Evolutionary conservation across 2,797 vertebrate genomes (phyloP).

Genomic region (Macroramphosus scolopax): DNA sequence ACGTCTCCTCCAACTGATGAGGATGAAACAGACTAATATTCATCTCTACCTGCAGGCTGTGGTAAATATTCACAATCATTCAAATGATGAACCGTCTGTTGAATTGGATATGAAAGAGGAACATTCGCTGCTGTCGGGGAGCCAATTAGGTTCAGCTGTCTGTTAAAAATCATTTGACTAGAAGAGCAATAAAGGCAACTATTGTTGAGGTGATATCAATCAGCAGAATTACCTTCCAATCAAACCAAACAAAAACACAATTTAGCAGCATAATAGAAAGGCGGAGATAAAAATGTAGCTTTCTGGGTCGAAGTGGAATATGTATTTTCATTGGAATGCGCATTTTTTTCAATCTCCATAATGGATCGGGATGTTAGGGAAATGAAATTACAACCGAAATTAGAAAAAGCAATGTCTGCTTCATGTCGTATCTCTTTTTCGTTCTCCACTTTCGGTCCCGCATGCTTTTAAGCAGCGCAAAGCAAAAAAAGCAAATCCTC

Average conservation of each 20-base stretch:
- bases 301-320: constrained; percentile 32
- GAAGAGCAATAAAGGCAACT: constrained; percentile 15
- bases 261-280: constrained; percentile 33
- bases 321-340: constrained; percentile 34
- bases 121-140: too few relatives aligned
- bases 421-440: constrained; percentile 39
- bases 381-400: constrained; percentile 54
- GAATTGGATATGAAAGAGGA: too few relatives aligned
- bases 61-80: too few relatives aligned
- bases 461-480: constrained; percentile 24
- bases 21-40: too few relatives aligned
- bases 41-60: too few relatives aligned
- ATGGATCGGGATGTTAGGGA: constrained; percentile 38
- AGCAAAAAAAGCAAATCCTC: constrained; percentile 43
- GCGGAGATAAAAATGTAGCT: constrained; percentile 34
- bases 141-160: not conserved
- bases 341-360: constrained; percentile 36
- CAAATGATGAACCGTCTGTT: too few relatives aligned
- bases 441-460: constrained; percentile 26
- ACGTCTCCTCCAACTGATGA: too few relatives aligned
- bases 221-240: constrained; percentile 28
- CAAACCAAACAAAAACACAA: constrained; percentile 45
- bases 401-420: constrained; percentile 34
- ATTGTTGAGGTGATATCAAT: constrained; percentile 39
- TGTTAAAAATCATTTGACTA: constrained; percentile 12